Base-by-base conservation (phyloP, 2,888 invertebrate genomes). In the Anoncus sp. region DNA sequence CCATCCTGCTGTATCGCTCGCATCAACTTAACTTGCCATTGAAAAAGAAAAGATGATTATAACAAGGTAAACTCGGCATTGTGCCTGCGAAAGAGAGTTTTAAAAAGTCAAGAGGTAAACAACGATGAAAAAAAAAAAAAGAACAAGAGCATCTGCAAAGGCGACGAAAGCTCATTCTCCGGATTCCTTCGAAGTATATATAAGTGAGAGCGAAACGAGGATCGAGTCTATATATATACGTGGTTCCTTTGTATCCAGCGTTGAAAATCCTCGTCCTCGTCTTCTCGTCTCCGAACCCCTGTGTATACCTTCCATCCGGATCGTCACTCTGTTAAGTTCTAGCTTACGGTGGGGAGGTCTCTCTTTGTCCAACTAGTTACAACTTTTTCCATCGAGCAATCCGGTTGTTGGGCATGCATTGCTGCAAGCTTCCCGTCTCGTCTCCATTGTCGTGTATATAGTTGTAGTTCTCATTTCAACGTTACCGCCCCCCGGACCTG, bases 341-440 rank as follows among this genome's bases (percentile, higher is more conserved):
- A 78, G 77, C 74, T 75, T 77, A 75, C 81, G 76, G 74, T n/a
- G n/a, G n/a, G n/a, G 70, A 18, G 47, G 31, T 31, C 31, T 47
- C 16, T 53, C 38, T 65, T 81, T 70, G 49, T 69, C 67, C 80
- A 86, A 84, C 84, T 86, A 82, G 82, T 86, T 85, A 79, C 82
- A 85, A 87, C 83, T 86, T 86, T 86, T 85, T 86, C 84, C 85
- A 85, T 85, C 82, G 81, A 79, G 81, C 71, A 35, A 40, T 38
- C 24, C 16, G 47, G 18, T 51, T 49, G 51, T 43, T 57, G 75
- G 69, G 79, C 63, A 59, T 35, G 16, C 70, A 63, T 63, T 75
- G 27, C 71, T 55, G 72, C n/a, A n/a, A n/a, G n/a, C n/a, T n/a
- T n/a, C n/a, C n/a, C n/a, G 69, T 59, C 55, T 63, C 70, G 74